A percentile compares a stretch with the other conserved stretches of the same genome.
phyloP scores from a whole-genome alignment of 1,140 invertebrate species.

The Drosophila dunni region DNA sequence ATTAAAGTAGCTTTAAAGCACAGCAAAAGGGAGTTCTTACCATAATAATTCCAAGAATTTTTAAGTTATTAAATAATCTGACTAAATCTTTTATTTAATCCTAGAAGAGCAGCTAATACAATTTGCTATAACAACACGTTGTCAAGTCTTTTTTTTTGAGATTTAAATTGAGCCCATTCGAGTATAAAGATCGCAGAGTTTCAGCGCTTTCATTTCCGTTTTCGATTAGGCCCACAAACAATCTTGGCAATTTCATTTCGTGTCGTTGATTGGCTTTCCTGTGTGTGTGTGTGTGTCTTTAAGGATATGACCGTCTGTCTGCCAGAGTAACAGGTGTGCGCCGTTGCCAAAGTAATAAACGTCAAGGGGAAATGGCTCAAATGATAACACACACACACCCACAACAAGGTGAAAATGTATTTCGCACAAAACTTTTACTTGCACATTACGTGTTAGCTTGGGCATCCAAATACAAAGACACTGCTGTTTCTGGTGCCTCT shows the following conservation, averaged over 20 bases:
- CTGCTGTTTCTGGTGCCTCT: slow-evolving; percentile 11
- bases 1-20: not conserved
- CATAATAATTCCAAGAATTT: slow-evolving; percentile 4
- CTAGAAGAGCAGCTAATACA: not conserved
- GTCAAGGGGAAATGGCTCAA: slow-evolving; percentile 24
- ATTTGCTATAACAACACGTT: slow-evolving; percentile 11
- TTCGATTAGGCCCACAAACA: slow-evolving; percentile 49
- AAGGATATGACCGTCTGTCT: slow-evolving; percentile 17
- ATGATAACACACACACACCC: not conserved
- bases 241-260: slow-evolving; percentile 63
- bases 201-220: slow-evolving; percentile 62
- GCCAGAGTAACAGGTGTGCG: slow-evolving; percentile 66
- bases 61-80: not conserved
- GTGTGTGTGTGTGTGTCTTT: not conserved
- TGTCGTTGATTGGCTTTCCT: slow-evolving; percentile 63
- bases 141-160: not conserved
- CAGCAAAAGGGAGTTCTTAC: not conserved
- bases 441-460: slow-evolving; percentile 12
- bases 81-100: slow-evolving; percentile 2
- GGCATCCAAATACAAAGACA: slow-evolving; percentile 11
- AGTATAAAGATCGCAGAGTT: slow-evolving; percentile 12
- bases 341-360: slow-evolving; percentile 39
- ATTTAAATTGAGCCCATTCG: slow-evolving; percentile 1
- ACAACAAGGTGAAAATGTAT: slow-evolving; percentile 55
- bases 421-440: slow-evolving; percentile 41